Base-by-base conservation (phyloP, 2,888 invertebrate genomes). In the Panorpa germanica region DNA sequence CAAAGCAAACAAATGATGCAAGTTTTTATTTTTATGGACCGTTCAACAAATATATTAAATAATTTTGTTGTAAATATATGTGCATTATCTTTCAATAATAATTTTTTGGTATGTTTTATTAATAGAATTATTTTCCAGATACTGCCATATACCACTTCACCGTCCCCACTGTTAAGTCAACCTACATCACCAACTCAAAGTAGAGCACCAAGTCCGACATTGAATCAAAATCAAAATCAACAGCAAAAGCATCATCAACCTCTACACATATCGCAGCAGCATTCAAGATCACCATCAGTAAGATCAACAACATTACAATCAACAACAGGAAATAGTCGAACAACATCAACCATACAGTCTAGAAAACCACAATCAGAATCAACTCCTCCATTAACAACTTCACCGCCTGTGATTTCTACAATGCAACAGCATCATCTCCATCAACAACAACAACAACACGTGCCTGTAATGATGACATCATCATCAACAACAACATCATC, bases 161-260 rank as follows among this genome's bases (percentile, higher is more conserved):
- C 69, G 36, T 76, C 80, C 28, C 77, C 80, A 8, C 63, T 75
- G 50, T 64, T 76, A 47, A 72, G 70, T 45, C 68, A 69, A 40
- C 65, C 68, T 41, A 71, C 76, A 29, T 81, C 83, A 25, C 81
- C 82, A 25, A 71, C 74, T 35, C 77, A 76, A 47, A 81, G 80
- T 43, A 65, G 77, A 43, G 63, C 74, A 29, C 63, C 65, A 19
- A 76, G 76, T 29, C 77, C 77, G 4, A 63, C 62, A 39, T 50
- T 65, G n/a, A 49, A 55, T 23, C 36, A 36, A 3, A 53, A 53
- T 29, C 54, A 63, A 42, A 50, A 56, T 42, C 64, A 63, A 32
- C 60, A 59, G 31, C 16, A 33, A 34, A 15, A 16, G n/a, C 17
- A 22, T 14, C 33, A 24, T 20, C 25, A 33, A 23, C 32, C 23